Evolutionary conservation across 1,140 invertebrate genomes (phyloP).

Genomic region (Drosophila arizonae): DNA sequence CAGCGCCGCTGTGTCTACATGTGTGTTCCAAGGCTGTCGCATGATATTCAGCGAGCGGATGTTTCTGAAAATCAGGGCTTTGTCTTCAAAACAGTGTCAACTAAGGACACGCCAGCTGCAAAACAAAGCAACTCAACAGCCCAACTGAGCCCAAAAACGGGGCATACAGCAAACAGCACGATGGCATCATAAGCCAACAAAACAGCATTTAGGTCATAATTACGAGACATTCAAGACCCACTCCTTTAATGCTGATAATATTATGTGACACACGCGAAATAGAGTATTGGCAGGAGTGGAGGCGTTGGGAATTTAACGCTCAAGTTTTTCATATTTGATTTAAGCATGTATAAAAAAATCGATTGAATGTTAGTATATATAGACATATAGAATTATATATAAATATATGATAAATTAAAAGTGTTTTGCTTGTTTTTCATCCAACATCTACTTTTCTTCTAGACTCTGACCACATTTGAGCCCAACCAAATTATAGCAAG

Average conservation of each 20-base stretch:
- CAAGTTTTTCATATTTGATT: no score
- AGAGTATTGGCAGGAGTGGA: no score
- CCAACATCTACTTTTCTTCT: background rate
- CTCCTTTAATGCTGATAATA: constrained; percentile 13
- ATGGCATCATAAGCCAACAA: constrained; percentile 25
- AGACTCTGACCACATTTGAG: background rate
- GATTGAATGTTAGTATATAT: no score
- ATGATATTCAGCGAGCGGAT: constrained; percentile 40
- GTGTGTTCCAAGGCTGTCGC: constrained; percentile 63
- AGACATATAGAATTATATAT: no score
- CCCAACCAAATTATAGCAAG: background rate
- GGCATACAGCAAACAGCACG: constrained; percentile 17
- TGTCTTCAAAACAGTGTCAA: constrained; percentile 64
- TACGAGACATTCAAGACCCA: constrained; percentile 19
- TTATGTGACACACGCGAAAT: background rate
- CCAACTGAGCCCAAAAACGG: constrained; percentile 17
- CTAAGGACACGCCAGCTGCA: constrained; percentile 59
- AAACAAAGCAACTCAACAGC: constrained; percentile 26
- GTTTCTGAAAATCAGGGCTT: constrained; percentile 63
- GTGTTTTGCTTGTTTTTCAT: background rate
- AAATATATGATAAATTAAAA: no score
- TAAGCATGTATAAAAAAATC: no score
- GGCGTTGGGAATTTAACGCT: no score
- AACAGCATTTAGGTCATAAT: constrained; percentile 23
- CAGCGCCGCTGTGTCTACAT: constrained; percentile 21